A percentile compares a stretch with the other conserved stretches of the same genome.
phyloP scores from a whole-genome alignment of 2,113 vertebrate species.

The Chaetodon trifascialis region DNA sequence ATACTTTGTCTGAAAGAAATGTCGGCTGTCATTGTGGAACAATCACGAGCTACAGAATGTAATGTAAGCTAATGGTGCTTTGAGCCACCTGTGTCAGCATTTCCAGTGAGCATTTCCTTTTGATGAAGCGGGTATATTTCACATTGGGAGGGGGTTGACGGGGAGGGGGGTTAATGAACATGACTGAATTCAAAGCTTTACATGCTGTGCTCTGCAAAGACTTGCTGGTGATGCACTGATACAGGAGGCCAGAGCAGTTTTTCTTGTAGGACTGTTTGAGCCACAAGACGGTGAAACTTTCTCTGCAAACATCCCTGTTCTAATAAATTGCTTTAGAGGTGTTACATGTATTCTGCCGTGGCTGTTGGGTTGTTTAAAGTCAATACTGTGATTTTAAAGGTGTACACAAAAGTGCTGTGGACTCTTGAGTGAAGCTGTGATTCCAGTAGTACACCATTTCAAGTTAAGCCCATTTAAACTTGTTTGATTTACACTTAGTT shows the following conservation, averaged over 20 bases:
- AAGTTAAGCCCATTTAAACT: neutral
- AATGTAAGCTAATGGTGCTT: conserved; percentile 77
- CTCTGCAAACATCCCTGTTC: conserved; percentile 86
- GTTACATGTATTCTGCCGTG: conserved; percentile 74
- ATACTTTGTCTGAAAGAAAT: conserved; percentile 79
- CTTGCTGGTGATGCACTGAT: conserved; percentile 70
- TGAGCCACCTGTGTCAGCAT: conserved; percentile 77
- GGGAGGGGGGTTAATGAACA: conserved; percentile 28
- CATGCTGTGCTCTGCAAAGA: conserved; percentile 68
- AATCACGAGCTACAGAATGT: conserved; percentile 79
- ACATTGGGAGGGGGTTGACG: neutral
- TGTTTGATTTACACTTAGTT: neutral
- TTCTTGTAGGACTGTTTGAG: conserved; percentile 77
- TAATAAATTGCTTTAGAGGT: conserved; percentile 87
- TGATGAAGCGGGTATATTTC: conserved; percentile 60
- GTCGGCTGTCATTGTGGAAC: conserved; percentile 74
- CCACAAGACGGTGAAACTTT: conserved; percentile 77
- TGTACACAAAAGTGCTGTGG: conserved; percentile 44
- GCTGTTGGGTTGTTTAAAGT: conserved; percentile 73
- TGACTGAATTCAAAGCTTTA: conserved; percentile 70
- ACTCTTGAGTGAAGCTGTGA: conserved; percentile 19
- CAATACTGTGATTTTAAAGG: conserved; percentile 73
- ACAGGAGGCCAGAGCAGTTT: conserved; percentile 72
- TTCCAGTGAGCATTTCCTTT: conserved; percentile 61
- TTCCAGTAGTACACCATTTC: neutral